Evolutionary conservation across 2,797 vertebrate species (phyloP), one percentile per base, ranked within the genome.

Genomic region (Cyclura pinguis): DNA sequence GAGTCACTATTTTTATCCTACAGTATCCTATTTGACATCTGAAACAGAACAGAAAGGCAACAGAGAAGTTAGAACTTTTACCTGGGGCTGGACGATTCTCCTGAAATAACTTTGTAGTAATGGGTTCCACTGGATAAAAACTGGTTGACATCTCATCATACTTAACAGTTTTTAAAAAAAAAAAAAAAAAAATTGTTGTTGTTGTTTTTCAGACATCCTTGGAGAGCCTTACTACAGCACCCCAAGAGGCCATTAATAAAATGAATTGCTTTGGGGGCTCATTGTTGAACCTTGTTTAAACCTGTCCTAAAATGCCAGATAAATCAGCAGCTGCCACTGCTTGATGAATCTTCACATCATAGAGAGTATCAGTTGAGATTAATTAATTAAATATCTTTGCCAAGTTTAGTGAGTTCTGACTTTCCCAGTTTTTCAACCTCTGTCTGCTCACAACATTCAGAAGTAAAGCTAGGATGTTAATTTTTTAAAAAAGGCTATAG

Each of bases 11-110:
- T 69, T 72, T 69, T 84, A 57, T 55, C 69, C 35, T 84, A 6
- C n/a, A 50, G 13, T 77, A 85, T 84, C 80, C 80, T 84, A 18
- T 78, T 57, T 69, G 86, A 84, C 57, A 50, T 38, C 42, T 62
- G 38, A 50, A 74, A 62, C 62, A 78, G 50, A 91, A 59, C 35
- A n/a, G 35, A 80, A 42, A 84, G 62, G 35, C 29, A 29, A 14
- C 27, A 57, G 52, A 72, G 50, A n/a, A 69, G 38, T 50, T 55
- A 14, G n/a, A 81, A 32, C n/a, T 74, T 55, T 35, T 76, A 52
- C 32, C 24, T 42, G 8, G 24, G 13, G 32, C 62, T 78, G 12
- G 8, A 57, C n/a, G 4, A 77, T 55, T 35, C 27, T n/a, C n/a
- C 18, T 82, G 55, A 42, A 55, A 77, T n/a, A 8, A 4, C 38